Conservation (phyloP, 1,140 invertebrate species). For the Nomia melanderi region DNA sequence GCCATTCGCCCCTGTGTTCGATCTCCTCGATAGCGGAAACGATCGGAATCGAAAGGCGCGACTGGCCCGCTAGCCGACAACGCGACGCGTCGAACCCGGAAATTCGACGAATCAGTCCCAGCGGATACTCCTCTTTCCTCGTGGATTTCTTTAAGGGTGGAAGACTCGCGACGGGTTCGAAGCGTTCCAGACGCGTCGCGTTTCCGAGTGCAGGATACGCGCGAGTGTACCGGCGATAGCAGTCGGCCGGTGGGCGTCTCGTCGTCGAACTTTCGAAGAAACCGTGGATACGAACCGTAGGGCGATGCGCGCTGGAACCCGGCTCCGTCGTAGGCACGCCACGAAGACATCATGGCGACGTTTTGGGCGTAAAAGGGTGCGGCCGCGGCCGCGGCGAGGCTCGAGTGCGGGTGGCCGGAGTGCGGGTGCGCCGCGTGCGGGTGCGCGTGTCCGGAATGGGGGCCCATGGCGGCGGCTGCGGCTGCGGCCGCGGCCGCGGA, state of each 20-base stretch:
- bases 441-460: constrained; percentile 73
- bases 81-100: too few species aligned
- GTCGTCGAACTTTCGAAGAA: background rate
- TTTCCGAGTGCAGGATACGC: too few species aligned
- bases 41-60: too few species aligned
- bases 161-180: too few species aligned
- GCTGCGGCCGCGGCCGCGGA: constrained; percentile 59
- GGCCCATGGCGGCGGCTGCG: constrained; percentile 69
- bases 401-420: constrained; percentile 76
- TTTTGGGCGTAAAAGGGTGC: constrained; percentile 86
- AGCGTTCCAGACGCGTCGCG: too few species aligned
- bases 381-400: constrained; percentile 80
- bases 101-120: too few species aligned
- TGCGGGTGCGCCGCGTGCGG: constrained; percentile 77
- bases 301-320: constrained; percentile 88
- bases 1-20: background rate
- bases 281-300: constrained; percentile 82
- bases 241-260: too few species aligned
- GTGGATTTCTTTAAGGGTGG: too few species aligned
- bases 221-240: too few species aligned
- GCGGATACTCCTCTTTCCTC: too few species aligned
- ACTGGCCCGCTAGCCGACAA: too few species aligned
- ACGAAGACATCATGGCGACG: constrained; percentile 88
- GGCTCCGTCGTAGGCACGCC: constrained; percentile 88
- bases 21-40: too few species aligned